Base-by-base conservation (phyloP, 2,888 invertebrate species). In the Notodonta ziczac region DNA sequence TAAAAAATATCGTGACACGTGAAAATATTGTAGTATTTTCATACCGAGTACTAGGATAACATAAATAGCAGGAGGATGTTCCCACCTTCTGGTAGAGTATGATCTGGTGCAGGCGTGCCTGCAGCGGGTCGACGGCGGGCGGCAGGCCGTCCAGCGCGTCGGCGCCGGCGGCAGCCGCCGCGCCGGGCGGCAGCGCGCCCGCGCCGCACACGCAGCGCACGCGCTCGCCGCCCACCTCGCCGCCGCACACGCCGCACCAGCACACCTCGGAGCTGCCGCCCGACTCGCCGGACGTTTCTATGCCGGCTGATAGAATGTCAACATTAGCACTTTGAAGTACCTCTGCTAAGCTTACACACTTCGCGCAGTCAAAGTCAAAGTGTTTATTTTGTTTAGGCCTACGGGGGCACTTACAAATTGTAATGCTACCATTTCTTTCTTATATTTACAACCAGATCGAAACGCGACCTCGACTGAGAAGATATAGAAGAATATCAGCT, bases 101-200 rank as follows among this genome's bases (percentile, higher is more conserved):
- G 80, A 98, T 96, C 88, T 97, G 97, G 83, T 96, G 96, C 79
- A 98, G 94, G 69, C 98, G 92, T 69, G 95, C 95, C 87, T 97
- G 97, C 70, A 96, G 94, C 66, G 96, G 96, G 82, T 96, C 96
- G 68, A 94, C 93, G 64, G 96, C 94, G 52, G 96, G 95, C 65
- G 96, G 95, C 80, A 97, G 92, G 54, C 97, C 97, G 87, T 97
- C 97, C 53, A 96, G 94, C 68, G 96, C 94, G 80, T 96, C 96
- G 59, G 95, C 82, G 67, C 95, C 84, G 46, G 69, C 65, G 46
- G 61, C 48, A 61, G 54, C 53, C 66, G 62, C 57, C 66, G 62
- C 62, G 66, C 67, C 59, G 70, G 59, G 60, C 61, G 50, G 55
- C 74, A 61, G n/a, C 64, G 69, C 74, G 60, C 73, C 70, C 63